These are phyloP conservation scores for Drosophila greeni DNA, from an alignment of 2,888 invertebrate species.

Conservation along the genomic window DNA sequence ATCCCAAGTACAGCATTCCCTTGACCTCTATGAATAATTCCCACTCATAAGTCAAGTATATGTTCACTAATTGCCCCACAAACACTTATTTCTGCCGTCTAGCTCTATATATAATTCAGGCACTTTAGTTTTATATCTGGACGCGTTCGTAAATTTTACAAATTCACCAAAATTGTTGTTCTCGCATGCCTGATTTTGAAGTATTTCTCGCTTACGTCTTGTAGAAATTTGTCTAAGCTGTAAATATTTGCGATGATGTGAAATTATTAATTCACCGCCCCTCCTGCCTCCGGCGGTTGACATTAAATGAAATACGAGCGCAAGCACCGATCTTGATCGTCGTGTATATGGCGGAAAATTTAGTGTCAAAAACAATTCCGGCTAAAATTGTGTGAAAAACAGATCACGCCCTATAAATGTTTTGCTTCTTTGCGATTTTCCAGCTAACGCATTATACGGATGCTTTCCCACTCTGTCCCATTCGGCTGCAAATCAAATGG, in stretches of 20 bases:
- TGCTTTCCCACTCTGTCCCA: constrained; percentile 24
- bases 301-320: constrained; percentile 46
- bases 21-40: constrained; percentile 5
- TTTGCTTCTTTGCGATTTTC: constrained; percentile 33
- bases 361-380: constrained; percentile 37
- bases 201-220: constrained; percentile 19
- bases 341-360: constrained; percentile 10
- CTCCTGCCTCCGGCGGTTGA: constrained; percentile 29
- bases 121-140: constrained; percentile 9
- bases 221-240: constrained; percentile 47
- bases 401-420: constrained; percentile 68
- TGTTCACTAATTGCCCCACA: constrained; percentile 10
- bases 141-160: constrained; percentile 37
- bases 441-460: constrained; percentile 37
- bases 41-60: not conserved
- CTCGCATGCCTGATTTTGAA: constrained; percentile 23
- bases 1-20: not conserved
- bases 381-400: constrained; percentile 44
- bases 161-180: constrained; percentile 31
- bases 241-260: constrained; percentile 50
- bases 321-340: constrained; percentile 28
- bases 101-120: constrained; percentile 2
- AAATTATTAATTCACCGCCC: constrained; percentile 35
- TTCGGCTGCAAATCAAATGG: constrained; percentile 59
- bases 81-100: constrained; percentile 7